Conservation (phyloP, 2,113 vertebrate genomes). For the Rhombomys opimus region DNA sequence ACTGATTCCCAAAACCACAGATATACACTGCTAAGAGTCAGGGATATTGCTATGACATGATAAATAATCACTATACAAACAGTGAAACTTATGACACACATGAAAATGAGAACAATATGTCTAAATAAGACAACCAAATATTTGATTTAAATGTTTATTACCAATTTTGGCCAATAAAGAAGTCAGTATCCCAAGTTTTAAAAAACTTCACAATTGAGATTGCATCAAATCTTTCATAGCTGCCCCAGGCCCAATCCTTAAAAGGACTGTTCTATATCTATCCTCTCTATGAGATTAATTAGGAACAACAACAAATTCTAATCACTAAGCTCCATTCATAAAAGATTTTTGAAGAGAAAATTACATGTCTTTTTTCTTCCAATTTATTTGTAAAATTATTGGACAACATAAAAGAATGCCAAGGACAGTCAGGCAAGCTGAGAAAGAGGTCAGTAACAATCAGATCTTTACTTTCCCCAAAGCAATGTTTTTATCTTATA, state of each 20-base stretch:
- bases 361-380: neutral
- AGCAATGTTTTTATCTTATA: slow-evolving; percentile 36
- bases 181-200: neutral
- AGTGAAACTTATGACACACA: neutral
- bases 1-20: slow-evolving; percentile 77
- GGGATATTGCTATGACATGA: slow-evolving; percentile 38
- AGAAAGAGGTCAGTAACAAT: slow-evolving; percentile 34
- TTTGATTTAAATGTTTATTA: slow-evolving; percentile 40
- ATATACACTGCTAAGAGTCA: slow-evolving; percentile 64
- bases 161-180: slow-evolving; percentile 38
- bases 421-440: neutral
- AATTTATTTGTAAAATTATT: slow-evolving; percentile 58
- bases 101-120: neutral
- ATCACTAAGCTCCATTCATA: slow-evolving; percentile 67
- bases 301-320: slow-evolving; percentile 66
- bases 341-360: slow-evolving; percentile 65
- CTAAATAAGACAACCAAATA: slow-evolving; percentile 59
- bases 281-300: slow-evolving; percentile 48
- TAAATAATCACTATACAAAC: slow-evolving; percentile 39
- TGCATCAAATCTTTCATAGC: slow-evolving; percentile 42
- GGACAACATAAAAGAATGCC: slow-evolving; percentile 5
- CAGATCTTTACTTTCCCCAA: neutral
- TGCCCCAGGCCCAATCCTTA: slow-evolving; percentile 4
- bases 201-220: slow-evolving; percentile 67
- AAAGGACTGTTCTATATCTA: slow-evolving; percentile 48